Base-by-base conservation (phyloP, 2,888 invertebrate genomes). In the Pseudoips prasinana region DNA sequence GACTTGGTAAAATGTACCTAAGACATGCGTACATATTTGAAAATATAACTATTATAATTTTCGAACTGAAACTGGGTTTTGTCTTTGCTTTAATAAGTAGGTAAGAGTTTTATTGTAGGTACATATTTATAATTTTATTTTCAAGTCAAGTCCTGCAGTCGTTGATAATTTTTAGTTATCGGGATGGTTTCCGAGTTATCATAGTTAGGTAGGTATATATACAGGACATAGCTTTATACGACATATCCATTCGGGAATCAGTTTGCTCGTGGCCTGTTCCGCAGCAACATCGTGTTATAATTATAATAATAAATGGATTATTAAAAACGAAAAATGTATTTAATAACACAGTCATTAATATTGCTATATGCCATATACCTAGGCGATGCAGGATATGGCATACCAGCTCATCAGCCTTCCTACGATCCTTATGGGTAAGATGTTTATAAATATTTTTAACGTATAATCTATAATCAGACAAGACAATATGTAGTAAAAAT, bases 321-420 rank as follows among this genome's bases (percentile, higher is more conserved):
- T 46, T 48, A 9, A 36, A 39, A 33, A 37, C 30, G 39, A 7
- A 33, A 18, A 73, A 76, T 74, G 73, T 55, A 64, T 69, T 66
- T 68, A 49, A 40, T 71, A 46, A 50, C 62, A 41, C 64, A 68
- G 43, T 50, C 51, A 19, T 65, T 79, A 43, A 58, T 81, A 52
- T 63, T 83, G 35, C 40, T 78, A 18, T 63, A 64, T 43, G 69
- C 58, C 38, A 56, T 71, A 39, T 72, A 64, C 54, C 18, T 73
- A 18, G 66, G 65, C 45, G 62, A 73, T 28, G 77, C 77, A 48
- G 78, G 75, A 22, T 83, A 84, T 59, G 73, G 73, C 6, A 33
- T 40, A 23, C 29, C 52, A 25, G 48, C 41, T 25, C 22, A 37
- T 17, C 46, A 39, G 32, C 37, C 63, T 11, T 33, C 55, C 34